Conservation (phyloP, 1,140 invertebrate species). For the Monochamus saltuarius region DNA sequence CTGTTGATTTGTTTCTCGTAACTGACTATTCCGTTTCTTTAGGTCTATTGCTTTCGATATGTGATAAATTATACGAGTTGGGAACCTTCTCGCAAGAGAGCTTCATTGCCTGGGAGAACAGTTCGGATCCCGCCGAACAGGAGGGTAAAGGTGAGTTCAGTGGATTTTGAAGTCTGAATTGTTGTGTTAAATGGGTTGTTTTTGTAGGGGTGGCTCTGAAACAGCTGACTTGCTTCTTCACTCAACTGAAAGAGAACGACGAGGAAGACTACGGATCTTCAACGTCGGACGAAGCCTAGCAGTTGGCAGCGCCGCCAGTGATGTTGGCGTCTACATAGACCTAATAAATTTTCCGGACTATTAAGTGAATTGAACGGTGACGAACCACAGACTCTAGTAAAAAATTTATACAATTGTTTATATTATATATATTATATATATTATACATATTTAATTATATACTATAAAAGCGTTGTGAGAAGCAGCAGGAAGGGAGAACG, state of each 20-base stretch:
- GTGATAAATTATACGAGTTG: conserved; percentile 58
- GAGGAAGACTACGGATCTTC: conserved; percentile 31
- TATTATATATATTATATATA: conserved; percentile 41
- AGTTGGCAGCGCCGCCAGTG: conserved; percentile 29
- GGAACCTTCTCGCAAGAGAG: conserved; percentile 58
- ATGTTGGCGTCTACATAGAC: conserved; percentile 30
- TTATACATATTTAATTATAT: conserved; percentile 27
- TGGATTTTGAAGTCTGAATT: background rate
- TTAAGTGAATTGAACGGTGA: conserved; percentile 35
- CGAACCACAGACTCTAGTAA: conserved; percentile 29
- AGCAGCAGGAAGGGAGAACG: conserved; percentile 13
- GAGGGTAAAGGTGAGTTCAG: conserved; percentile 49
- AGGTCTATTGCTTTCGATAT: conserved; percentile 58
- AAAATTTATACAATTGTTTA: conserved; percentile 45
- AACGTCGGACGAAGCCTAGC: conserved; percentile 43
- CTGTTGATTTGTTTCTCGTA: too few relatives aligned
- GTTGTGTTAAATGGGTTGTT: conserved; percentile 1
- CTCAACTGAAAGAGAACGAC: conserved; percentile 49
- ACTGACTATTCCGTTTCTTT: conserved; percentile 24
- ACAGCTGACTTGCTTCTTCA: conserved; percentile 61
- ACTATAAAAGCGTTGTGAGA: conserved; percentile 13
- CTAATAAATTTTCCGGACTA: conserved; percentile 34
- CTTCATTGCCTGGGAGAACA: conserved; percentile 57
- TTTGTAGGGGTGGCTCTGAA: conserved; percentile 57
- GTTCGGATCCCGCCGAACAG: conserved; percentile 49